Conservation (phyloP, 30 jellyfish, hydroid and myxozoan genomes). For the Pseudorhiza aurosa region DNA sequence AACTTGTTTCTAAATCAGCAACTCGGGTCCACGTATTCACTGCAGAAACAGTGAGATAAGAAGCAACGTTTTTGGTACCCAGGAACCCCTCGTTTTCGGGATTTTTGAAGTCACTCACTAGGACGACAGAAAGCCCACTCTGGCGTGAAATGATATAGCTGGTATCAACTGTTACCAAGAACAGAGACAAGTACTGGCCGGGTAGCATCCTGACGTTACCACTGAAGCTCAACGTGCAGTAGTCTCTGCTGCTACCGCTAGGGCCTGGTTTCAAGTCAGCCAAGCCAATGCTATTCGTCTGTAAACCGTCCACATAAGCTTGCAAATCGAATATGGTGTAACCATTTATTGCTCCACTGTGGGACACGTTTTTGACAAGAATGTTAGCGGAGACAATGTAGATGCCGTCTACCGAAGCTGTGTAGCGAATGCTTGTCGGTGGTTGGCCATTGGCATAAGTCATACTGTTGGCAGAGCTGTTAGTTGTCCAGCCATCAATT, state of each 20-base stretch:
- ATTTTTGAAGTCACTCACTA: conserved; percentile 32
- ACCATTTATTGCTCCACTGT: conserved; percentile 38
- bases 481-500: conserved; percentile 50
- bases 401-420: conserved; percentile 48
- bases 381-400: conserved; percentile 83
- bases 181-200: conserved; percentile 62
- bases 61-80: conserved; percentile 40
- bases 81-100: conserved; percentile 44
- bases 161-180: conserved; percentile 7
- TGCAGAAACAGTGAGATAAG: conserved; percentile 10
- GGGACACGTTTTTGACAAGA: conserved; percentile 37
- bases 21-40: conserved; percentile 22
- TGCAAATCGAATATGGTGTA: conserved; percentile 15
- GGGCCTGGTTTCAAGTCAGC: conserved; percentile 8
- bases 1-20: conserved; percentile 35
- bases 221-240: conserved; percentile 61
- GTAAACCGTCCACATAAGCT: conserved; percentile 59
- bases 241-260: conserved; percentile 21
- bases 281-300: conserved; percentile 63
- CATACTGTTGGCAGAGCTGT: conserved; percentile 12
- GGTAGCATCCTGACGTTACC: conserved; percentile 61
- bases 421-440: conserved; percentile 34
- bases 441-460: conserved; percentile 47
- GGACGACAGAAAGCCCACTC: conserved; percentile 77
- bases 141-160: conserved; percentile 53